Evolutionary conservation across 2,888 invertebrate genomes (phyloP), one percentile per base, ranked within the genome.

Genomic region (Stictocephala bisonia): DNA sequence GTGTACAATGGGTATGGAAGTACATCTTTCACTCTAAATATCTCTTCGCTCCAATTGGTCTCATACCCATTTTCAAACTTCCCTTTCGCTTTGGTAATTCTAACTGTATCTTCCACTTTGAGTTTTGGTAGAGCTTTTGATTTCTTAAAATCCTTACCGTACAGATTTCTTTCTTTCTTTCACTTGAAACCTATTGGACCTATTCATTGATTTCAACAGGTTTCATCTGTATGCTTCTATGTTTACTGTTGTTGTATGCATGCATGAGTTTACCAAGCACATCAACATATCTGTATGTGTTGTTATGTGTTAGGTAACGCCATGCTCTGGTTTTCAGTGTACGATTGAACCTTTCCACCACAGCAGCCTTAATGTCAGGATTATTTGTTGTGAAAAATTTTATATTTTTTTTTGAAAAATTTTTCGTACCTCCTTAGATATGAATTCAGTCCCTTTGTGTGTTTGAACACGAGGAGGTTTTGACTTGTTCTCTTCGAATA

Each of bases 341-440:
- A 58, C 81, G 58, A 73, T 81, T 79, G 13, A 80, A 80, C 4
- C 83, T 64, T 76, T 83, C 82, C 3, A 80, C 78, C 3, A 82
- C 73, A 0, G 77, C 73, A 1, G 80, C 80, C 75, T 83, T 83
- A 3, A 78, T 78, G 41, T 80, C 79, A 72, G n/a, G 35, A 72
- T n/a, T n/a, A n/a, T n/a, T n/a, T n/a, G n/a, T n/a, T n/a, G n/a
- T n/a, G n/a, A n/a, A n/a, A n/a, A n/a, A n/a, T n/a, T n/a, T n/a
- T n/a, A n/a, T n/a, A n/a, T n/a, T n/a, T n/a, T n/a, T n/a, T n/a
- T n/a, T n/a, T n/a, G n/a, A n/a, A n/a, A n/a, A n/a, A n/a, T n/a
- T n/a, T n/a, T n/a, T n/a, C n/a, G n/a, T n/a, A 20, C 20, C 18
- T 76, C 27, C 7, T 53, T 31, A 58, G 75, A 77, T 0, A 76